Evolutionary conservation across 2,888 invertebrate species (phyloP).

Genomic region (Sarcophaga rosellei): DNA sequence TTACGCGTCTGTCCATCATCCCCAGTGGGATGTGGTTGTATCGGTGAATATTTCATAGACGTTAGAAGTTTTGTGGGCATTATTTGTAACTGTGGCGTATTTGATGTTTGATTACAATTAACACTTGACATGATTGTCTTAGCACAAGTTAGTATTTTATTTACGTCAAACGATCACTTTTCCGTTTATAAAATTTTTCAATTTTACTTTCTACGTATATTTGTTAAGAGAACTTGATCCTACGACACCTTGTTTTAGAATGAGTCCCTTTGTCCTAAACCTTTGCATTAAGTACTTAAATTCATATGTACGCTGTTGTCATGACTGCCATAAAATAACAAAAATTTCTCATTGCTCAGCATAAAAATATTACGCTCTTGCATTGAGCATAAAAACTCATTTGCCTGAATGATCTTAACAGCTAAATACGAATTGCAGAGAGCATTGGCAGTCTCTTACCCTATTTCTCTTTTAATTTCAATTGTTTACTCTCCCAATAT

Average conservation of each 20-base stretch:
- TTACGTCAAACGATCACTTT: slow-evolving; percentile 1
- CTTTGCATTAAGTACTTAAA: slow-evolving; percentile 81
- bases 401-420: slow-evolving; percentile 63
- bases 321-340: slow-evolving; percentile 36
- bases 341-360: slow-evolving; percentile 50
- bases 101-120: slow-evolving; percentile 68
- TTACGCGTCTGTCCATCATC: slow-evolving; percentile 87
- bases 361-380: slow-evolving; percentile 29
- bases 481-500: slow-evolving; percentile 6
- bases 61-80: slow-evolving; percentile 71
- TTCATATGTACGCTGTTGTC: slow-evolving; percentile 63
- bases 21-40: slow-evolving; percentile 86
- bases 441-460: not conserved
- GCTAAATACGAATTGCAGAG: slow-evolving; percentile 71
- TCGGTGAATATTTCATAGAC: slow-evolving; percentile 76
- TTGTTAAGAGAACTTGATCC: slow-evolving; percentile 76
- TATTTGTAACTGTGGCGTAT: slow-evolving; percentile 63
- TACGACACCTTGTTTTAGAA: slow-evolving; percentile 83
- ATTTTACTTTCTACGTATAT: slow-evolving; percentile 50
- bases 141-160: slow-evolving; percentile 37
- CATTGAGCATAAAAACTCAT: not conserved
- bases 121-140: slow-evolving; percentile 68
- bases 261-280: slow-evolving; percentile 83
- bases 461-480: not conserved
- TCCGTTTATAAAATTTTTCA: slow-evolving; percentile 29